Percentiles rank a stretch among this genome's conserved stretches.
Evolutionary conservation across 1,140 invertebrate genomes (phyloP).

Genomic region (Aphaenogaster floridana): DNA sequence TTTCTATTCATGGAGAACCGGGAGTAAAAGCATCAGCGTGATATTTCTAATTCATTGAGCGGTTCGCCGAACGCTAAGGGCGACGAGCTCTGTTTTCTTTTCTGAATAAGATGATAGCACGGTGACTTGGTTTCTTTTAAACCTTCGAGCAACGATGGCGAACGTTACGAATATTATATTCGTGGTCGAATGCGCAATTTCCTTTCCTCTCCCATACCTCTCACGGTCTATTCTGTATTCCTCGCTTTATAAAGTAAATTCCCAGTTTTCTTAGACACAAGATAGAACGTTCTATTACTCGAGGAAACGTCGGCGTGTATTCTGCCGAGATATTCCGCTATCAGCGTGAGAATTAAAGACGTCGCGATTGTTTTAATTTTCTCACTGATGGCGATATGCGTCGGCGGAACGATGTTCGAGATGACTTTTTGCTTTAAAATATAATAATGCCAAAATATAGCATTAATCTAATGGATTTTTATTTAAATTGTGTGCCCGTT

Average conservation of each 20-base stretch:
- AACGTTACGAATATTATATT: constrained; percentile 56
- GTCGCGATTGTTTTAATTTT: constrained; percentile 24
- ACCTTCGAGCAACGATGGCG: constrained; percentile 12
- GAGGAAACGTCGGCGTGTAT: constrained; percentile 6
- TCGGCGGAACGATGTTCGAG: neutral
- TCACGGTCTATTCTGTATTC: constrained; percentile 33
- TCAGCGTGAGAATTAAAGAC: neutral
- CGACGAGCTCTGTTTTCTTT: constrained; percentile 31
- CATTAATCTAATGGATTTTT: neutral
- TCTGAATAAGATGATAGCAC: constrained; percentile 23
- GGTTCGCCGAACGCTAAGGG: constrained; percentile 5
- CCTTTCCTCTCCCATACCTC: neutral
- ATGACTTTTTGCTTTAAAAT: neutral
- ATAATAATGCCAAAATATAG: neutral
- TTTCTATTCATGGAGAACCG: constrained; percentile 55
- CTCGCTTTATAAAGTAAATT: constrained; percentile 25
- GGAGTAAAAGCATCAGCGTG: constrained; percentile 21
- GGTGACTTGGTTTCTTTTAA: constrained; percentile 44
- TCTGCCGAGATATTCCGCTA: constrained; percentile 5
- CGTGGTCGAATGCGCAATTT: constrained; percentile 34
- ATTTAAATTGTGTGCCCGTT: neutral
- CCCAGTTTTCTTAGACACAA: constrained; percentile 21
- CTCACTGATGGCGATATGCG: neutral
- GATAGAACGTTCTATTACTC: constrained; percentile 14
- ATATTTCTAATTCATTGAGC: constrained; percentile 54